Evolutionary conservation across 2,797 vertebrate species (phyloP).

Genomic region (Pyrocephalus nanus): DNA sequence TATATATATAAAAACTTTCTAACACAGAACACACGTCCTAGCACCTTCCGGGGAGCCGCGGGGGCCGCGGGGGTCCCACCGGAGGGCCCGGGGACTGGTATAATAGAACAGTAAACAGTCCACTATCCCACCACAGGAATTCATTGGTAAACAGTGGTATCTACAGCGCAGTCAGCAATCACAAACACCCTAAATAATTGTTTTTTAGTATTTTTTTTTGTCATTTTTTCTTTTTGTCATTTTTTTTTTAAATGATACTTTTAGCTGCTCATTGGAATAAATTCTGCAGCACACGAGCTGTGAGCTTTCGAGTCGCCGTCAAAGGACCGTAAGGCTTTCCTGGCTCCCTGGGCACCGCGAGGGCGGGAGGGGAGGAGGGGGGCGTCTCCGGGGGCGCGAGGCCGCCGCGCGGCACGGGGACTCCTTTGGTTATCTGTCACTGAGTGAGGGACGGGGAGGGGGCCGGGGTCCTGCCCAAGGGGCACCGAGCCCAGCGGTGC

Average conservation of each 20-base stretch:
- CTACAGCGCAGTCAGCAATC: slow-evolving; percentile 96
- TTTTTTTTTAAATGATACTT: slow-evolving; percentile 65
- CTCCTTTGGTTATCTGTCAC: slow-evolving; percentile 79
- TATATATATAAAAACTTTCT: slow-evolving; percentile 37
- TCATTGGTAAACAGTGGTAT: slow-evolving; percentile 97
- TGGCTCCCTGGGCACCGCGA: slow-evolving; percentile 51
- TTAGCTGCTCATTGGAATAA: slow-evolving; percentile 92
- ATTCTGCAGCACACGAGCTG: slow-evolving; percentile 91
- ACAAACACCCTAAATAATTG: slow-evolving; percentile 94
- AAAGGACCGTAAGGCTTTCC: slow-evolving; percentile 73
- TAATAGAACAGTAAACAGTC: slow-evolving; percentile 96
- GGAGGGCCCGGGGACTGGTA: slow-evolving; percentile 90
- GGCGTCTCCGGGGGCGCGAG: slow-evolving; percentile 26
- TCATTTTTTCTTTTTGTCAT: slow-evolving; percentile 53
- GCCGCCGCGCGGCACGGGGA: slow-evolving; percentile 62
- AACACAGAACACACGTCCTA: slow-evolving; percentile 37
- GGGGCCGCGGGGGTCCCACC: slow-evolving; percentile 82
- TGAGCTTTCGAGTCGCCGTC: slow-evolving; percentile 79
- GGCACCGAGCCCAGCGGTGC: slow-evolving; percentile 48
- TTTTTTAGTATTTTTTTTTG: slow-evolving; percentile 69
- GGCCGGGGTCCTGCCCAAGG: slow-evolving; percentile 33
- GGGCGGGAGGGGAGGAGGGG: slow-evolving; percentile 15
- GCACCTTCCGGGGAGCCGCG: slow-evolving; percentile 69
- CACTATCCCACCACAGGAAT: slow-evolving; percentile 96
- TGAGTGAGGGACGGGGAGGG: slow-evolving; percentile 11